Percentiles rank a stretch among this genome's conserved stretches.
Conservation (phyloP, 2,797 vertebrate species). For the Aldrovandia affinis region DNA sequence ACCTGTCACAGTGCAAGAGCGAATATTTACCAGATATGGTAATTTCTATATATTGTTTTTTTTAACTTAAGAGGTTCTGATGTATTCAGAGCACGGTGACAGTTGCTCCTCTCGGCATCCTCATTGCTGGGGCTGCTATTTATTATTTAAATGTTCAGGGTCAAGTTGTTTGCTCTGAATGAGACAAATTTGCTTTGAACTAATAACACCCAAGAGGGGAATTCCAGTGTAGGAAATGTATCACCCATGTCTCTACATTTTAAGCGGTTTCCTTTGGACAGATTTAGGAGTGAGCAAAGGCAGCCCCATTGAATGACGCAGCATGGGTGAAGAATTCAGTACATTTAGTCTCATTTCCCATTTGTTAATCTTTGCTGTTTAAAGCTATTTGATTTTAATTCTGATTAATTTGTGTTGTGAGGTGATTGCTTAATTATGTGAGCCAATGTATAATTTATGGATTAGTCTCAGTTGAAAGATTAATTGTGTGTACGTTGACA, state of each 20-base stretch:
- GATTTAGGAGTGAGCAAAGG: not conserved
- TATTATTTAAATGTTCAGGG: constrained; percentile 46
- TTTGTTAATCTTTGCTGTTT: not conserved
- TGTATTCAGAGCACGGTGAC: constrained; percentile 33
- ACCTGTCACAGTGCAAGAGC: constrained; percentile 24
- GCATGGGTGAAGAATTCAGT: not conserved
- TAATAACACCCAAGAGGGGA: constrained; percentile 25
- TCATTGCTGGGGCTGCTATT: constrained; percentile 40
- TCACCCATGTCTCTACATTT: not conserved
- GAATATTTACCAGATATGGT: constrained; percentile 2
- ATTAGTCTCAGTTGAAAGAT: not conserved
- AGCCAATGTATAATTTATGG: not conserved
- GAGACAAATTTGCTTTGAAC: constrained; percentile 36
- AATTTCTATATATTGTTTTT: not conserved
- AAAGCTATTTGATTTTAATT: not conserved
- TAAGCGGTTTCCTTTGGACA: not conserved
- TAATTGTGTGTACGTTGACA: not conserved
- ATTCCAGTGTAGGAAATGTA: not conserved
- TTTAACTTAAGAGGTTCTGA: constrained; percentile 1
- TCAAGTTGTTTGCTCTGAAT: constrained; percentile 47
- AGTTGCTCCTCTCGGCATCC: constrained; percentile 23
- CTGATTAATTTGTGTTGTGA: not conserved
- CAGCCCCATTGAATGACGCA: not conserved
- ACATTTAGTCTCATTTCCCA: not conserved
- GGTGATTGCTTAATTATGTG: not conserved